These are phyloP conservation scores for Hexactinellida sp. DNA, from an alignment of 37 sponge, comb jelly and placozoan genomes.

Conservation along the genomic window DNA sequence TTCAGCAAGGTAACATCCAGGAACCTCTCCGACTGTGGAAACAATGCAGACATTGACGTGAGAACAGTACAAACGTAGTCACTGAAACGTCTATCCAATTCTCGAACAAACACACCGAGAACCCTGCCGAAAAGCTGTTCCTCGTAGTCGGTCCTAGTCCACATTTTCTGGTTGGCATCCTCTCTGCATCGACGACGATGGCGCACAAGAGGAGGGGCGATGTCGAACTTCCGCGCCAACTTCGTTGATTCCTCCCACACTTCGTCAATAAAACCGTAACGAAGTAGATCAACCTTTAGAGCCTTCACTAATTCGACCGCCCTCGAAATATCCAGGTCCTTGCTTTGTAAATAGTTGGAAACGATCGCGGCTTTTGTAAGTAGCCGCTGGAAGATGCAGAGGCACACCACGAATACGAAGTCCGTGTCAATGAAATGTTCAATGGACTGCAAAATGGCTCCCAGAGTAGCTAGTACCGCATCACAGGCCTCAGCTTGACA, in stretches of 20 bases:
- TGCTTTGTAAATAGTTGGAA: not conserved
- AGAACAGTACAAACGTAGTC: not conserved
- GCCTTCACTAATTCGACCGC: not conserved
- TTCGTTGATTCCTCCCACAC: not conserved
- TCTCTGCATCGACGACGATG: not conserved
- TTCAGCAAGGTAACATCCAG: not conserved
- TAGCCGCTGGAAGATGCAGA: not conserved
- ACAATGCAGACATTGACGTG: not conserved
- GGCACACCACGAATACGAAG: not conserved
- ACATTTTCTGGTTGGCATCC: not conserved
- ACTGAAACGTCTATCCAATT: not conserved
- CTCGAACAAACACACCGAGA: not conserved
- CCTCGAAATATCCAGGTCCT: not conserved
- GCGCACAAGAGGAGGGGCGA: not conserved
- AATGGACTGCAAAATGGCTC: not conserved
- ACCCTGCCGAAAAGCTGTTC: not conserved
- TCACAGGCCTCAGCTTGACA: not conserved
- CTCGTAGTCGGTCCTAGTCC: not conserved
- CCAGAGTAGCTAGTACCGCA: not conserved
- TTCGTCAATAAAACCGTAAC: not conserved
- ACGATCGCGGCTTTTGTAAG: not conserved
- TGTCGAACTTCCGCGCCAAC: not conserved
- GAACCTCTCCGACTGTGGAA: not conserved
- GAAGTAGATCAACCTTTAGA: not conserved
- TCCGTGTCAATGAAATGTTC: not conserved